Evolutionary conservation across 2,113 vertebrate species (phyloP), one percentile per base, ranked within the genome.

Genomic region (Phocoena phocoena): DNA sequence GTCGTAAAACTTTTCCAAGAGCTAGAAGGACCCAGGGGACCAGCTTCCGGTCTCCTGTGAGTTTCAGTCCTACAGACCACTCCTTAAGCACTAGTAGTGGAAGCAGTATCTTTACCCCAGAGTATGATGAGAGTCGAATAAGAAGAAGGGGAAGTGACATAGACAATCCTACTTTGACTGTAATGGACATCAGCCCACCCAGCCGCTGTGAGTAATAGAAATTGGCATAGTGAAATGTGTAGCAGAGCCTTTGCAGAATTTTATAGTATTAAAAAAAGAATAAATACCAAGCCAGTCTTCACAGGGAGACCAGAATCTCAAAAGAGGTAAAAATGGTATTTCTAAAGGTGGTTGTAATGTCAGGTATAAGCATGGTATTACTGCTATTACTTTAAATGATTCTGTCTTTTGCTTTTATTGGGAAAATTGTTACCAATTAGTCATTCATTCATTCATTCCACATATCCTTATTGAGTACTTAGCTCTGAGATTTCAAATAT

Each of bases 131-230:
- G 13, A 99, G 98, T 21, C 98, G 99, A 0, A 98, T 98, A 98
- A 97, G 99, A 94, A 99, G 99, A 38, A 98, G 99, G 50, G 99
- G 99, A 68, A 99, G 99, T 41, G 99, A 99, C 98, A 99, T 99
- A 47, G 99, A 99, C 95, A 99, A 99, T 93, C 99, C 99, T 0
- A 99, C 99, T 58, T 93, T 99, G 96, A 99, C 99, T 0, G 99
- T 99, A 83, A 99, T 99, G 99, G 99, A 99, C 98, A 99, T 99
- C 98, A 99, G 99, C 96, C 99, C 99, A 0, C 99, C 99, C 77
- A 99, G 99, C 97, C 99, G 99, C 98, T 99, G 99, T 99, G 97
- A 99, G 99, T 98, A 86, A 62, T 90, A 81, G 87, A 76, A 76
- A 67, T 63, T 95, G 50, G 12, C 84, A 18, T 41, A 23, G 83